Conservation (phyloP, 1,140 invertebrate species). For the Mycetomoellerius zeteki region DNA sequence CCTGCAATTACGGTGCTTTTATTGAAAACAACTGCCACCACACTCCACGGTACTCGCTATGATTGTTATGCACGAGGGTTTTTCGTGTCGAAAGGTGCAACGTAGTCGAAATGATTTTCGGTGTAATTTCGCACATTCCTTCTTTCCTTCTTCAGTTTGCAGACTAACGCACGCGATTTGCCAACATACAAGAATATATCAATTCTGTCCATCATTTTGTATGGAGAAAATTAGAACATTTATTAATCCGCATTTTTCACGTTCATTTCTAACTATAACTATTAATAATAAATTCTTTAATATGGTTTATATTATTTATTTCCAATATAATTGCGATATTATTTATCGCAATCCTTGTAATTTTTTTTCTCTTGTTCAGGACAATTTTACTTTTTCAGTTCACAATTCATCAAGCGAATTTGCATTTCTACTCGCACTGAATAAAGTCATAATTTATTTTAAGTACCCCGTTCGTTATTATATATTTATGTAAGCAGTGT, state of each 20-base stretch:
- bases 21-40: slow-evolving; percentile 72
- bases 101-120: slow-evolving; percentile 51
- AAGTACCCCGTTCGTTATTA: background rate
- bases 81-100: slow-evolving; percentile 55
- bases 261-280: background rate
- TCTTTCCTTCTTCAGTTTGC: background rate
- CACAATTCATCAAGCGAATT: slow-evolving; percentile 13
- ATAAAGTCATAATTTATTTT: slow-evolving; percentile 35
- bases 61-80: slow-evolving; percentile 72
- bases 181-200: background rate
- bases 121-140: slow-evolving; percentile 14
- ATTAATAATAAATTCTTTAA: background rate
- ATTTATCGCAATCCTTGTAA: background rate
- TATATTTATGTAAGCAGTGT: slow-evolving; percentile 30
- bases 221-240: background rate
- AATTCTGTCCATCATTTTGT: background rate
- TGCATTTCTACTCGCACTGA: background rate
- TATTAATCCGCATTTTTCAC: background rate
- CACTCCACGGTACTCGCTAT: slow-evolving; percentile 18
- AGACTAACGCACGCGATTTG: background rate
- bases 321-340: background rate
- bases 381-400: slow-evolving; percentile 15
- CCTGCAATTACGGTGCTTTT: slow-evolving; percentile 73
- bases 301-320: background rate
- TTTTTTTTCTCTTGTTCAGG: background rate